Conservation (phyloP, 2,113 vertebrate species). For the Tragelaphus strepsiceros region DNA sequence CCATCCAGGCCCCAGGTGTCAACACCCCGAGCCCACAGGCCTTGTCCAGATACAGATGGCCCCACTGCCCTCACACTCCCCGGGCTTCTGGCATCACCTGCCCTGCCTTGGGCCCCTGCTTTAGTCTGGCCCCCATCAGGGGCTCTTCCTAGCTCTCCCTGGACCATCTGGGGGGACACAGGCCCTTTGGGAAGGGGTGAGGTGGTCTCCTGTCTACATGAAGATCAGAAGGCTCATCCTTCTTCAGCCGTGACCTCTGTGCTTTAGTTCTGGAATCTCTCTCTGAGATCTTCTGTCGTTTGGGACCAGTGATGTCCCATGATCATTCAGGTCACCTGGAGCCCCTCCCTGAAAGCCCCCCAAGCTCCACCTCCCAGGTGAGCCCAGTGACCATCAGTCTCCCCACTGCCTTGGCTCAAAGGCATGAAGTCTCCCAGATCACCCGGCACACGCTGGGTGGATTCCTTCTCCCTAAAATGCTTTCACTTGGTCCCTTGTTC, state of each 20-base stretch:
- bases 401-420: not conserved
- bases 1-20: rapidly evolving
- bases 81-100: no score
- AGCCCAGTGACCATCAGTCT: rapidly evolving
- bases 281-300: not conserved
- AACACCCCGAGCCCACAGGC: not conserved
- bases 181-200: not conserved
- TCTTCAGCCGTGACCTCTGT: rapidly evolving
- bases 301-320: not conserved
- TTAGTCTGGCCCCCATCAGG: not conserved
- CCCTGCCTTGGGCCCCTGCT: no score
- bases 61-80: not conserved
- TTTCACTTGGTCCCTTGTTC: not conserved
- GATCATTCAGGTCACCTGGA: not conserved
- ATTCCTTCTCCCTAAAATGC: not conserved
- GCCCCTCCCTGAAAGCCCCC: not conserved
- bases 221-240: not conserved
- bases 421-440: not conserved
- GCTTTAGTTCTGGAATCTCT: not conserved
- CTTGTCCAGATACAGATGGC: not conserved
- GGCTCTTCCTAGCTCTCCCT: not conserved
- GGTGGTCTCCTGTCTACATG: not conserved
- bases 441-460: rapidly evolving
- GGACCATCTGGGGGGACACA: not conserved
- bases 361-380: not conserved